Evolutionary conservation across 1,140 invertebrate species (phyloP).

Genomic region (Muscidifurax raptorellus): DNA sequence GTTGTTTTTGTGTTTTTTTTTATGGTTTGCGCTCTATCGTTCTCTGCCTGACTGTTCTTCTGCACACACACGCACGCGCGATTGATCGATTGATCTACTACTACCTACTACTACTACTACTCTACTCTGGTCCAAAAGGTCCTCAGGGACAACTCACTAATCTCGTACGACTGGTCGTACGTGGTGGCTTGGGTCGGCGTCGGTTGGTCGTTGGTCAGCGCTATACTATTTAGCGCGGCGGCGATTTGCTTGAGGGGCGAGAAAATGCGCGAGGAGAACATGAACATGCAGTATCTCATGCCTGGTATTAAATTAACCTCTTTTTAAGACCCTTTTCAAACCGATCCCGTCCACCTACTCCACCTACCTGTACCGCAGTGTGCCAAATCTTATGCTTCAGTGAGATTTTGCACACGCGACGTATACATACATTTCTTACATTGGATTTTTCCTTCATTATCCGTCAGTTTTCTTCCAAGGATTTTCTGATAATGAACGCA

Average conservation of each 20-base stretch:
- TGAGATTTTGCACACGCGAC: too few relatives aligned
- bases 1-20: slow-evolving; percentile 76
- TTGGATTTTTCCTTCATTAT: too few relatives aligned
- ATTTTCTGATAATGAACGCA: too few relatives aligned
- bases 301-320: slow-evolving; percentile 83
- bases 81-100: neutral
- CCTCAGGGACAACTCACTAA: slow-evolving; percentile 88
- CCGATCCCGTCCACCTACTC: too few relatives aligned
- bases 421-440: too few relatives aligned
- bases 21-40: slow-evolving; percentile 67
- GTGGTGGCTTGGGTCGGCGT: slow-evolving; percentile 96
- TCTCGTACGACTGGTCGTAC: slow-evolving; percentile 96
- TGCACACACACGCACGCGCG: slow-evolving; percentile 21
- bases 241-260: slow-evolving; percentile 94
- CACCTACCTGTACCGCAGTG: too few relatives aligned
- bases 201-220: slow-evolving; percentile 89
- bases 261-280: slow-evolving; percentile 92
- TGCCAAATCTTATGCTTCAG: too few relatives aligned
- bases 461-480: too few relatives aligned
- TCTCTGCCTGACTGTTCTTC: neutral
- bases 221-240: slow-evolving; percentile 93
- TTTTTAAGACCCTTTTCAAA: slow-evolving; percentile 33
- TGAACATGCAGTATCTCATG: slow-evolving; percentile 98
- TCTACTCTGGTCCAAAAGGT: slow-evolving; percentile 77
- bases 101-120: slow-evolving; percentile 22